A percentile compares a stretch with the other conserved stretches of the same genome.
These are phyloP conservation scores for Embiotoca jacksoni DNA, from an alignment of 2,113 vertebrate species.

Conservation along the genomic window DNA sequence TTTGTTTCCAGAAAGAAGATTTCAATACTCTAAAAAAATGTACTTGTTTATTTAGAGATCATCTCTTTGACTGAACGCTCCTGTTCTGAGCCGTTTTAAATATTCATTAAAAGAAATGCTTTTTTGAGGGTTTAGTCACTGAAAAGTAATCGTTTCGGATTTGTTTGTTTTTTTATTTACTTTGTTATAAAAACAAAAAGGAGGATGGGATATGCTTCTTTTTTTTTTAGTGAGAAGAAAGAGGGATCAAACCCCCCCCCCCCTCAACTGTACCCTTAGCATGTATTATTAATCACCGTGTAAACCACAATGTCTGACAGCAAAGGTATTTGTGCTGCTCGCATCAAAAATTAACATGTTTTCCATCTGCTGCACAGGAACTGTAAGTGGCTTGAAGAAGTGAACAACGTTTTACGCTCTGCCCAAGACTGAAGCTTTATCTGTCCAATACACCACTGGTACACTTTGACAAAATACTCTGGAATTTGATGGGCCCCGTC, in stretches of 20 bases:
- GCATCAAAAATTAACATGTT: conserved; percentile 43
- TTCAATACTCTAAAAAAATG: conserved; percentile 10
- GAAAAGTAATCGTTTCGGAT: conserved; percentile 24
- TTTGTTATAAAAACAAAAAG: neutral
- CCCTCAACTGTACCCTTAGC: conserved; percentile 4
- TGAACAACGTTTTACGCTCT: conserved; percentile 19
- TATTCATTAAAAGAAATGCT: conserved; percentile 55
- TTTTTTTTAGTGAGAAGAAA: neutral
- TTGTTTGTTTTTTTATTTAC: conserved; percentile 3
- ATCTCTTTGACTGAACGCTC: conserved; percentile 27
- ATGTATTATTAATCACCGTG: conserved; percentile 59
- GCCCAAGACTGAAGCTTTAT: conserved; percentile 7
- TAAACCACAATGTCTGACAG: conserved; percentile 59
- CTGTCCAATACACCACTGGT: conserved; percentile 22
- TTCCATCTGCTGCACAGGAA: conserved; percentile 31
- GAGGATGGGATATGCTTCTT: neutral
- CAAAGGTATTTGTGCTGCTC: conserved; percentile 46
- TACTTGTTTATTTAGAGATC: conserved; percentile 36
- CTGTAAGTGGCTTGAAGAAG: conserved; percentile 36
- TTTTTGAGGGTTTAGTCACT: conserved; percentile 17
- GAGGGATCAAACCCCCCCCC: conserved; percentile 18
- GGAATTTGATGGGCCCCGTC: no score
- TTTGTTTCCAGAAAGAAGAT: conserved; percentile 30
- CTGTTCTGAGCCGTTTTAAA: conserved; percentile 35
- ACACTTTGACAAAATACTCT: neutral